Base-by-base conservation (phyloP, 37 sponge, comb jelly and placozoan genomes). In the Eunapius fragilis region DNA sequence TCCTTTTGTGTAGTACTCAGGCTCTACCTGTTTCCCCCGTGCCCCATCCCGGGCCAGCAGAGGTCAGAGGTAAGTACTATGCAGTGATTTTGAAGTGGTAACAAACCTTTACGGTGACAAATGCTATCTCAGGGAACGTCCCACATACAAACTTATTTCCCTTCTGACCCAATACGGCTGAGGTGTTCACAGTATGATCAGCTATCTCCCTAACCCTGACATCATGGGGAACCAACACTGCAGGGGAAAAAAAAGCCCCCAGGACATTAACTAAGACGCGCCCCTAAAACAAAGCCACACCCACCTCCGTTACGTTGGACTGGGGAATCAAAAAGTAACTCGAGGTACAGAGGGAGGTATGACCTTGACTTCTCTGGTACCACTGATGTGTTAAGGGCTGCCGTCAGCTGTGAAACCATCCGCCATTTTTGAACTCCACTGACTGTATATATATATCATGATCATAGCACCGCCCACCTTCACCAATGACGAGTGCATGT, bases 321-420 rank as follows among this genome's bases (percentile, higher is more conserved):
- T 0, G 98, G 93, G 26, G 96, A 97, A 58, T 95, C 98, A 88
- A 91, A 92, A 32, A 95, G 73, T 67, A 92, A 45, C 41, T 95
- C 94, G 7, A 87, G 67, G 70, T 80, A 77, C 25, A 97, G 90
- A 23, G 93, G 87, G 3, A 95, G 19, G 83, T 90, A 95, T 11
- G 70, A 83, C 0, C 32, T 31, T 37, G 83, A 69, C 0, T 80
- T 77, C 19, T 30, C 2, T 3, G 93, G 69, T 0, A 97, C 76
- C 4, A 25, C 78, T 5, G 89, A 71, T 2, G 93, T 93, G 41
- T 97, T 90, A 81, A 96, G 48, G 14, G 92, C 72, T 2, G 89
- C 96, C 28, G 75, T 75, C 12, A 95, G 25, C 95, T 95, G 50
- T 19, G 58, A 19, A 58, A 17, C 19, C 58, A 58, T n/a, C n/a